phyloP scores from a whole-genome alignment of 1,140 invertebrate genomes.

The Pteromalus puparum region DNA sequence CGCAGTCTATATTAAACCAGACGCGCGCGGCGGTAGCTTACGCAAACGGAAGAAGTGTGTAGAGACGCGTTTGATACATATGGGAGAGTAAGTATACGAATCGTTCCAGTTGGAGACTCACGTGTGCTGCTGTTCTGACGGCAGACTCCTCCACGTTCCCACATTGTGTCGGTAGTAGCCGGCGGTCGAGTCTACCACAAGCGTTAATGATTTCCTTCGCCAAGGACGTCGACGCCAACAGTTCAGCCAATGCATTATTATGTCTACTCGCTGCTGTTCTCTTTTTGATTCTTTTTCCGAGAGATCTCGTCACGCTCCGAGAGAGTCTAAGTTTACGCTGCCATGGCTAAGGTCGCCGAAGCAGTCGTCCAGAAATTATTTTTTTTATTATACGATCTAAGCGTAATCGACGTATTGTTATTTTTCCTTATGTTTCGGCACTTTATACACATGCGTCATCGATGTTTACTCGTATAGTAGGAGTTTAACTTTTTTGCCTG shows the following conservation, averaged over 20 bases:
- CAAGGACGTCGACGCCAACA: constrained; percentile 21
- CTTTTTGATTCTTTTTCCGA: not conserved
- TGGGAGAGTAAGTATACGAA: not conserved
- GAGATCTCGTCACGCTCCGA: not conserved
- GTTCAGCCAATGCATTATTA: constrained; percentile 31
- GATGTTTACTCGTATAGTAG: too few species aligned
- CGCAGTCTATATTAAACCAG: not conserved
- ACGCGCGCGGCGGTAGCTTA: not conserved
- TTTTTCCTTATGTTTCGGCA: too few species aligned
- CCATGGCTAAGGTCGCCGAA: too few species aligned
- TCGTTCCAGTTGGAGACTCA: constrained; percentile 15
- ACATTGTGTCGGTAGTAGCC: not conserved
- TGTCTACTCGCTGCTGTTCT: not conserved
- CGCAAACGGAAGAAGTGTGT: not conserved
- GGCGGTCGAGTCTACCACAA: not conserved
- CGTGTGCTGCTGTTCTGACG: not conserved
- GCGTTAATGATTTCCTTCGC: constrained; percentile 22
- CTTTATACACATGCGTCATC: too few species aligned
- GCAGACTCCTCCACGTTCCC: constrained; percentile 43
- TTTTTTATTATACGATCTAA: too few species aligned
- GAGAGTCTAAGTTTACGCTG: too few species aligned
- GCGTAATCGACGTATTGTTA: too few species aligned
- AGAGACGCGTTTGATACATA: not conserved
- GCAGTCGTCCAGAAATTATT: too few species aligned
- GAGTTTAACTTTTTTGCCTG: too few species aligned